phyloP scores from a whole-genome alignment of 2,888 invertebrate genomes.

The Hipparchia sbordonii region DNA sequence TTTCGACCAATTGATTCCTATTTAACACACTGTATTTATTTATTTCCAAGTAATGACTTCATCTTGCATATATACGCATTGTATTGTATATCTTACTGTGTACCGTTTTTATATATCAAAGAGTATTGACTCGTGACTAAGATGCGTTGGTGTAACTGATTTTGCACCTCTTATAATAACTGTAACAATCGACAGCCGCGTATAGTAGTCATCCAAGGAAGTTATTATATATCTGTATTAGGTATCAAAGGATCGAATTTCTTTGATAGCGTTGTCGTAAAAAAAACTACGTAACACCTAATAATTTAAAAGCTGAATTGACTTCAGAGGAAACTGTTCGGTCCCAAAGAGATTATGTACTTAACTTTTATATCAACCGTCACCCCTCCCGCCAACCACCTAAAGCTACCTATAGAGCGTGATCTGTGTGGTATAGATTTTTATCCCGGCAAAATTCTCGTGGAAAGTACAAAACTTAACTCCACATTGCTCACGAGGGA shows the following conservation, averaged over 20 bases:
- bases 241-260: background rate
- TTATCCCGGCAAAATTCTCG: too few species aligned
- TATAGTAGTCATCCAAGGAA: background rate
- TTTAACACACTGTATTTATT: background rate
- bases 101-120: constrained; percentile 10
- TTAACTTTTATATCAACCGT: too few species aligned
- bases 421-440: too few species aligned
- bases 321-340: too few species aligned
- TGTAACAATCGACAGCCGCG: constrained; percentile 19
- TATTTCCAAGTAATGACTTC: background rate
- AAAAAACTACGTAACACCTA: too few species aligned
- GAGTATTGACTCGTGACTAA: constrained; percentile 32
- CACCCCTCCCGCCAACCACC: too few species aligned
- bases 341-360: too few species aligned
- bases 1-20: background rate
- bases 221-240: background rate
- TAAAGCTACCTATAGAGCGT: too few species aligned
- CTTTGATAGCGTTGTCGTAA: background rate
- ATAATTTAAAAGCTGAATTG: too few species aligned
- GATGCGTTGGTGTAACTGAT: constrained; percentile 27
- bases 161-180: constrained; percentile 26
- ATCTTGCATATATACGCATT: background rate
- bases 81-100: background rate
- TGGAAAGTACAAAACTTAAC: too few species aligned
- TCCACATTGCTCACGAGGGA: too few species aligned